These are phyloP conservation scores for Sebastes cheni DNA, from an alignment of 2,797 vertebrate species.

Conservation along the genomic window DNA sequence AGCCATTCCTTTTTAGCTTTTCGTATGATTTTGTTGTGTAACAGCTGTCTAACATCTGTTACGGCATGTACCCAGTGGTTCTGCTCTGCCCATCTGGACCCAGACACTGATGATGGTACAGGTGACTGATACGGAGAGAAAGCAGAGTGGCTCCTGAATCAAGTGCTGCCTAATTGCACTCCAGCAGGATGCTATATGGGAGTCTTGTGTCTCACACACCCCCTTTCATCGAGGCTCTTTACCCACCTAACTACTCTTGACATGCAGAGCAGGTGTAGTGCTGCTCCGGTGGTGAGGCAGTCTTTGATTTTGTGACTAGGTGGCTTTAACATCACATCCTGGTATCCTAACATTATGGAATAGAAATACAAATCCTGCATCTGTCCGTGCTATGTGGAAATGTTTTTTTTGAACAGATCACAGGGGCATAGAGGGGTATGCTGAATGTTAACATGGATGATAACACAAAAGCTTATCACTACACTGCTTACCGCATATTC, in stretches of 20 bases:
- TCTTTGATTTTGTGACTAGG: constrained; percentile 9
- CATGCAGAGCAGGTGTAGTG: constrained; percentile 38
- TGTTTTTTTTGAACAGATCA: constrained; percentile 1
- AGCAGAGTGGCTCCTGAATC: background rate
- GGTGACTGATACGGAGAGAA: constrained; percentile 17
- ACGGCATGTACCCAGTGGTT: background rate
- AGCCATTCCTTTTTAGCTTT: background rate
- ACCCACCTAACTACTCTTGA: constrained; percentile 24
- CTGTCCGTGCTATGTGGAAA: background rate
- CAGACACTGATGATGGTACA: background rate
- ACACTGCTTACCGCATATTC: background rate
- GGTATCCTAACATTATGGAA: background rate
- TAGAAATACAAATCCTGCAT: background rate
- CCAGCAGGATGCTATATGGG: background rate
- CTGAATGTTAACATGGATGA: constrained; percentile 10
- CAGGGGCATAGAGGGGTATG: background rate
- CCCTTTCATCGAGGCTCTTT: constrained; percentile 17
- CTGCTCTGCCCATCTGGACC: constrained; percentile 3
- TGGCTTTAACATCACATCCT: background rate
- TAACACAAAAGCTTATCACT: constrained; percentile 6
- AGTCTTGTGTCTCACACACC: constrained; percentile 21
- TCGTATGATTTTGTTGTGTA: background rate
- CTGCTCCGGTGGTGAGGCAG: background rate
- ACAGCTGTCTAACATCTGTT: constrained; percentile 42
- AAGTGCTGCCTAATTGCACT: constrained; percentile 8